Conservation (phyloP, 2,797 vertebrate genomes). For the Syncerus caffer region DNA sequence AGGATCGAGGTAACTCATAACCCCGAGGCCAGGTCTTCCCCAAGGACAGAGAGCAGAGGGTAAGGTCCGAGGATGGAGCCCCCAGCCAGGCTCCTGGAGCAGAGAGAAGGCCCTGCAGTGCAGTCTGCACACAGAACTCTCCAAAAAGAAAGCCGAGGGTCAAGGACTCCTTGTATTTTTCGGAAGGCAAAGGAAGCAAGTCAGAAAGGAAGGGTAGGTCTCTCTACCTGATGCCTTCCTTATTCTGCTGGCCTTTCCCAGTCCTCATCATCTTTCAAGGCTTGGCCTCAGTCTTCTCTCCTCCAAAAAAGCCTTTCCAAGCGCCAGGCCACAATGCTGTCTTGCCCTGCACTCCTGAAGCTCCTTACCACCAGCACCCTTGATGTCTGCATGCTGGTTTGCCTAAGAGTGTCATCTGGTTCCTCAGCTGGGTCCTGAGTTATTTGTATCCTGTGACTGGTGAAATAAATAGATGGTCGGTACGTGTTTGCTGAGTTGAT, state of each 20-base stretch:
- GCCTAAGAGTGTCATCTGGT: background rate
- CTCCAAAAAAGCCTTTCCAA: background rate
- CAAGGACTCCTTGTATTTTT: background rate
- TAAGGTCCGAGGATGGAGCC: background rate
- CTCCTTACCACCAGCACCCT: background rate
- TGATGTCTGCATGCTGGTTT: background rate
- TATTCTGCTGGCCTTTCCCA: background rate
- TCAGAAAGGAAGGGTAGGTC: background rate
- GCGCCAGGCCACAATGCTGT: background rate
- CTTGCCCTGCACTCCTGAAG: background rate
- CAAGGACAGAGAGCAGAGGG: background rate
- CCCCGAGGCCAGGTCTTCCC: background rate
- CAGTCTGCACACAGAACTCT: background rate
- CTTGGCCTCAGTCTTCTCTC: background rate
- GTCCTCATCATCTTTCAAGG: background rate
- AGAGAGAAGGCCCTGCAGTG: background rate
- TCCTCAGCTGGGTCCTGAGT: background rate
- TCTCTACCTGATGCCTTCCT: background rate
- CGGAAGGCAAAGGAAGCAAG: background rate
- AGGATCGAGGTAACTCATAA: background rate
- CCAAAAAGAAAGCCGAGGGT: background rate
- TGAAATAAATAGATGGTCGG: background rate
- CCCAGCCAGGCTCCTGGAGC: background rate
- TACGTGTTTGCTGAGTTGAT: background rate
- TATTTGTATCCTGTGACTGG: background rate